Evolutionary conservation across 2,888 invertebrate species (phyloP).

Genomic region (Dryocosmus kuriphilus): DNA sequence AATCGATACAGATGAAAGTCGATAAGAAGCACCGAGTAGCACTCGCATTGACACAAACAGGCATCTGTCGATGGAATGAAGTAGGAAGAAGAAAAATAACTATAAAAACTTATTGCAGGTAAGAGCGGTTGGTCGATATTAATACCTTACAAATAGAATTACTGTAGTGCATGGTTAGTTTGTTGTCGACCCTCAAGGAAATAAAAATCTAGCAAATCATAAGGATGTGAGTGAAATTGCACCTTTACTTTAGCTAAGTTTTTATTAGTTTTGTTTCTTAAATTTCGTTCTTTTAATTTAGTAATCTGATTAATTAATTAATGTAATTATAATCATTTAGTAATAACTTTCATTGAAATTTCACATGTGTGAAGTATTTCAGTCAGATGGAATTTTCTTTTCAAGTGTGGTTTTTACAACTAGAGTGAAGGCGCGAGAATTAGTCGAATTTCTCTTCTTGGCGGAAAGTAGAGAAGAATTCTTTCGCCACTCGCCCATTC

Average conservation of each 20-base stretch:
- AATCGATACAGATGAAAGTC: constrained; percentile 31
- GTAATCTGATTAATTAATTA: too few species aligned
- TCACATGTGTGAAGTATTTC: background rate
- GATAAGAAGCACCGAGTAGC: constrained; percentile 20
- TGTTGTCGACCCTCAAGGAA: background rate
- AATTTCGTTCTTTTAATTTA: too few species aligned
- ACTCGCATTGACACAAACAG: constrained; percentile 16
- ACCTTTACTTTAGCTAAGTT: too few species aligned
- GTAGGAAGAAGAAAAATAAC: background rate
- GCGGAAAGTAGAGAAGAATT: constrained; percentile 16
- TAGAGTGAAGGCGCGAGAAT: too few species aligned
- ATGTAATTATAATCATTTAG: too few species aligned
- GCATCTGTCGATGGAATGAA: constrained; percentile 9
- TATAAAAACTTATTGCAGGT: background rate
- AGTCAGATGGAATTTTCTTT: background rate
- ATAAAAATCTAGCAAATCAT: background rate
- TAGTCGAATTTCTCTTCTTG: constrained; percentile 11
- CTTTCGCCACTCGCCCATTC: constrained; percentile 8
- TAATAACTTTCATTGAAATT: background rate
- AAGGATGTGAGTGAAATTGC: too few species aligned
- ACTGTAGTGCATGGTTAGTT: background rate
- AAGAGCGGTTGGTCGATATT: background rate
- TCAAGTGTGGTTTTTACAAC: too few species aligned
- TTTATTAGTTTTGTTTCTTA: too few species aligned
- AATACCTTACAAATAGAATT: background rate